Evolutionary conservation across 2,888 invertebrate genomes (phyloP).

Genomic region (Minunthozetes semirufus): DNA sequence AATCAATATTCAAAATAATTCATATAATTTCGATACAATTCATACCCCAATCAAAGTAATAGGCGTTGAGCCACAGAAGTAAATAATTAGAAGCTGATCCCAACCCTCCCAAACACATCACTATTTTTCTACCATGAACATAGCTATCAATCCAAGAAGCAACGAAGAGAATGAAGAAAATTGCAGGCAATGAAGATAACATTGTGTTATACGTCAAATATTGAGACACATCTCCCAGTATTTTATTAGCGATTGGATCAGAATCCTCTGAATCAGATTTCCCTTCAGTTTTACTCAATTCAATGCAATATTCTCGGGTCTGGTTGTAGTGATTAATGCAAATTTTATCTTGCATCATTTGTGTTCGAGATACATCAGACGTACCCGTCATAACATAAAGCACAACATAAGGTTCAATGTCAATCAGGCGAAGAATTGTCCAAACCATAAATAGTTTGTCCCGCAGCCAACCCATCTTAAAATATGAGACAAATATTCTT

Average conservation of each 20-base stretch:
- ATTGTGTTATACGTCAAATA: background rate
- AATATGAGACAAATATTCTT: too few species aligned
- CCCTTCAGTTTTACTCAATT: background rate
- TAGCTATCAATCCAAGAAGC: conserved; percentile 28
- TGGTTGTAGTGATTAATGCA: background rate
- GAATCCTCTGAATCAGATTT: background rate
- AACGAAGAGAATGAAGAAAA: conserved; percentile 14
- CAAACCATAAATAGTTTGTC: too few species aligned
- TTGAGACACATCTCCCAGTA: background rate
- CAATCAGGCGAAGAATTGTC: too few species aligned
- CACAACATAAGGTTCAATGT: too few species aligned
- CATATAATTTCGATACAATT: too few species aligned
- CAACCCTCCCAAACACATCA: background rate
- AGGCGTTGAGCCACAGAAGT: background rate
- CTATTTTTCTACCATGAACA: background rate
- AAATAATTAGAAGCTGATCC: background rate
- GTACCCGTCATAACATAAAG: too few species aligned
- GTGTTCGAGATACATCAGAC: background rate
- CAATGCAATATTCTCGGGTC: background rate
- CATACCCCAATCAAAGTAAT: background rate
- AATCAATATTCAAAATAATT: too few species aligned
- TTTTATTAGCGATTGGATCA: background rate
- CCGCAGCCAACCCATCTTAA: too few species aligned
- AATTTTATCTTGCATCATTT: conserved; percentile 11
- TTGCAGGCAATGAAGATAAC: background rate